phyloP scores from a whole-genome alignment of 2,888 invertebrate species.

The Idaea straminata region DNA sequence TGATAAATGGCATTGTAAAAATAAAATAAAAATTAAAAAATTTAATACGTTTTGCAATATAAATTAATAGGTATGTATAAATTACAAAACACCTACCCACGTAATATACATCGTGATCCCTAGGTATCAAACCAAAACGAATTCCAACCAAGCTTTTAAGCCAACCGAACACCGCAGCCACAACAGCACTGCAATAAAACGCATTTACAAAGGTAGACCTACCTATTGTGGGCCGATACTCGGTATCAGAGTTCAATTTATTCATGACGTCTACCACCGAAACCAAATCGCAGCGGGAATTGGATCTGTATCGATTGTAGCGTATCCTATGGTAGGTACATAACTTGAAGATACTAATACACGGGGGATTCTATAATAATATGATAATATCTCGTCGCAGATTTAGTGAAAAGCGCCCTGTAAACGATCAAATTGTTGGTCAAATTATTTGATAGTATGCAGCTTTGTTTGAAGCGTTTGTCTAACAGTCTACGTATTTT shows the following conservation, averaged over 20 bases:
- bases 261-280: conserved; percentile 38
- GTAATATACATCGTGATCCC: neutral
- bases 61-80: too few relatives aligned
- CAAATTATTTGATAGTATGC: too few relatives aligned
- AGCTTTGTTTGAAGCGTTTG: too few relatives aligned
- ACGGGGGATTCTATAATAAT: neutral
- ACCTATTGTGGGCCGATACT: neutral
- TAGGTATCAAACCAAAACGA: neutral
- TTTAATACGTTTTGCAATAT: too few relatives aligned
- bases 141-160: neutral
- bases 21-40: too few relatives aligned
- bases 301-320: conserved; percentile 20
- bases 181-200: neutral
- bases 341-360: conserved; percentile 4
- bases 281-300: conserved; percentile 34
- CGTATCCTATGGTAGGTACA: conserved; percentile 23
- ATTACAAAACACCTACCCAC: too few relatives aligned
- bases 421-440: too few relatives aligned
- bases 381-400: too few relatives aligned
- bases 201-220: neutral
- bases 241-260: conserved; percentile 44
- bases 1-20: too few relatives aligned
- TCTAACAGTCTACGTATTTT: too few relatives aligned
- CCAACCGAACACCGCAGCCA: neutral
- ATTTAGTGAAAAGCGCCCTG: too few relatives aligned